A percentile compares a stretch with the other conserved stretches of the same genome.
phyloP scores from a whole-genome alignment of 2,113 vertebrate genomes.

The Heliornis fulica region DNA sequence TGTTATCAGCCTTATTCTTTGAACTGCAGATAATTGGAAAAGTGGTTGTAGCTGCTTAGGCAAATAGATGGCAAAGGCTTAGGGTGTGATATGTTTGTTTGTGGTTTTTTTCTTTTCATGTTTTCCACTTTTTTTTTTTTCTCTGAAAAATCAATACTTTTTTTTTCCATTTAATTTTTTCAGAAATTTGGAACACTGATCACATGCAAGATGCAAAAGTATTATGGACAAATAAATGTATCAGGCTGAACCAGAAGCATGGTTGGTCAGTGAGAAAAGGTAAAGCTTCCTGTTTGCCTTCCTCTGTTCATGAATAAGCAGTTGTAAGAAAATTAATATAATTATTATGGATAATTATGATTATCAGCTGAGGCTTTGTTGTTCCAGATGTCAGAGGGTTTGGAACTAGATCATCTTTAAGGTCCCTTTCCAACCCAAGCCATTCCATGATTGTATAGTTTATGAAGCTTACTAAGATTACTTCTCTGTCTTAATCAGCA shows the following conservation, averaged over 20 bases:
- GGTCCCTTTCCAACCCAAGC: too few species aligned
- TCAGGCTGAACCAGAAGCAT: not conserved
- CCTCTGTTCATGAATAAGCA: not conserved
- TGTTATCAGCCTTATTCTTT: not conserved
- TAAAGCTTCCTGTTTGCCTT: not conserved
- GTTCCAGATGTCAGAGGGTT: not conserved
- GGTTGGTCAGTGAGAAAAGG: not conserved
- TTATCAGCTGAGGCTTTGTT: not conserved
- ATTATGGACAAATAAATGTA: not conserved
- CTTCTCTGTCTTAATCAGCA: not conserved
- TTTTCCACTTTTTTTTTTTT: not conserved
- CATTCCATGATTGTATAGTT: not conserved
- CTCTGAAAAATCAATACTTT: not conserved
- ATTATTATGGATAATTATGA: not conserved
- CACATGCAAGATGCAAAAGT: not conserved
- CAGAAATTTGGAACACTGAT: not conserved
- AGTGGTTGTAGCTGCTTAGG: not conserved
- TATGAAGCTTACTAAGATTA: not conserved
- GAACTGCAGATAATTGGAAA: not conserved
- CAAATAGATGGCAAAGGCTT: not conserved
- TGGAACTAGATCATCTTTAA: too few species aligned
- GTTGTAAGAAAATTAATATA: not conserved
- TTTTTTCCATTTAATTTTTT: not conserved
- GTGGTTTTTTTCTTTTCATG: not conserved
- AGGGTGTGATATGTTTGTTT: not conserved